A percentile compares a stretch with the other conserved stretches of the same genome.
These are phyloP conservation scores for Corvus hawaiiensis DNA, from an alignment of 2,113 vertebrate genomes.

Conservation along the genomic window DNA sequence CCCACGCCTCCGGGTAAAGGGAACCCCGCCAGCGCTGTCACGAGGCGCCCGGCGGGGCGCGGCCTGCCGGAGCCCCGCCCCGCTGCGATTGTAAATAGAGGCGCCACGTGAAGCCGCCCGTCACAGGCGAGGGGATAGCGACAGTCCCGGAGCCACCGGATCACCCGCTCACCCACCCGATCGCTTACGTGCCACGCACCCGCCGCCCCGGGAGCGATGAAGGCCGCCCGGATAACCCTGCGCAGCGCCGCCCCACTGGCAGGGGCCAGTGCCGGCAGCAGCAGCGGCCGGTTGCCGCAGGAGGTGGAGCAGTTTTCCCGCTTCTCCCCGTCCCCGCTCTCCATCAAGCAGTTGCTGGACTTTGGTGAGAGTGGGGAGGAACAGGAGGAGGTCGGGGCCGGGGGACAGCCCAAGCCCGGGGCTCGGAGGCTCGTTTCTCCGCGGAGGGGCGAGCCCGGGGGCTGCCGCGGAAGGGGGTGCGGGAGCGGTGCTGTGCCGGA, in stretches of 20 bases:
- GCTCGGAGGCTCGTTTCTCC: not conserved
- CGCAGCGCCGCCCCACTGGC: constrained; percentile 74
- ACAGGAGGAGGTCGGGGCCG: not conserved
- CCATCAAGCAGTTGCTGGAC: constrained; percentile 96
- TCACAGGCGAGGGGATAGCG: not conserved
- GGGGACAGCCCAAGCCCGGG: fast-evolving
- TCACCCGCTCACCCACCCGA: fast-evolving
- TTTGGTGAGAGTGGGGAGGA: constrained; percentile 81
- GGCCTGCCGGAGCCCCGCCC: not conserved
- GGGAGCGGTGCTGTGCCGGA: not conserved
- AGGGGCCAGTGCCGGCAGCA: not conserved
- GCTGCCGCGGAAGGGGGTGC: not conserved
- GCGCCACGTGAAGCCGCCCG: not conserved
- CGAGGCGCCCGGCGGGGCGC: not conserved
- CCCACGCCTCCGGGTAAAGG: too few relatives aligned
- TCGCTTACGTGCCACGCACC: too few relatives aligned
- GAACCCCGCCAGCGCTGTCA: not conserved
- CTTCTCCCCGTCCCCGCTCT: constrained; percentile 91
- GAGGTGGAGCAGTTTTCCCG: constrained; percentile 82
- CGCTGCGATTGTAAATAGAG: not conserved
- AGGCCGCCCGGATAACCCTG: constrained; percentile 82
- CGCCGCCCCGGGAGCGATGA: constrained; percentile 71
- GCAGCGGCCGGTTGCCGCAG: constrained; percentile 70
- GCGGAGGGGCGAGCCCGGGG: not conserved
- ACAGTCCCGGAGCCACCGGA: fast-evolving